phyloP scores from a whole-genome alignment of 2,888 invertebrate genomes.

The Drosophila neotestacea region DNA sequence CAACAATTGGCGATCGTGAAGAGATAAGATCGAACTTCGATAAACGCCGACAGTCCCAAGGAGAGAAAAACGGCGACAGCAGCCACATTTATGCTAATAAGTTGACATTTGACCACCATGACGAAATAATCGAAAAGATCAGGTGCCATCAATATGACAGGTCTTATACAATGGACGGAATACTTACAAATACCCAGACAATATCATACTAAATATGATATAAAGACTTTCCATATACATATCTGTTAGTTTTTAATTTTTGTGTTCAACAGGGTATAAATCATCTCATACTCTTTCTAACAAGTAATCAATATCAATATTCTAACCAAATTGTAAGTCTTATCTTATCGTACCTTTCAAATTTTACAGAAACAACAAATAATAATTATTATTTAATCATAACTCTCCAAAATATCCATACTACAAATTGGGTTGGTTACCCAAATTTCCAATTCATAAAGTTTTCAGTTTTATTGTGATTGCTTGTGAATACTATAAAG shows the following conservation, averaged over 20 bases:
- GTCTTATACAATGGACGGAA: conserved; percentile 33
- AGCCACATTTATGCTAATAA: conserved; percentile 82
- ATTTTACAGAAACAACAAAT: background rate
- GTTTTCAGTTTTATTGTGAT: background rate
- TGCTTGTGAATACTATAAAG: conserved; percentile 30
- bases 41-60: conserved; percentile 43
- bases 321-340: background rate
- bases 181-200: background rate
- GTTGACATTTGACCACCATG: conserved; percentile 84
- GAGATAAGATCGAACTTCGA: conserved; percentile 67
- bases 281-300: too few relatives aligned
- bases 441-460: background rate
- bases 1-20: conserved; percentile 70
- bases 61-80: conserved; percentile 57
- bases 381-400: background rate
- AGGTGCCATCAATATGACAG: conserved; percentile 73
- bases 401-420: background rate
- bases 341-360: conserved; percentile 9
- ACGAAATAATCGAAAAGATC: conserved; percentile 80
- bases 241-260: background rate
- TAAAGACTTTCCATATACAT: background rate
- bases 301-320: too few relatives aligned
- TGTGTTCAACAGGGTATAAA: background rate
- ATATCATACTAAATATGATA: background rate
- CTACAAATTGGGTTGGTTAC: conserved; percentile 26